phyloP scores from a whole-genome alignment of 2,113 vertebrate genomes.

The Ibidorhyncha struthersii region DNA sequence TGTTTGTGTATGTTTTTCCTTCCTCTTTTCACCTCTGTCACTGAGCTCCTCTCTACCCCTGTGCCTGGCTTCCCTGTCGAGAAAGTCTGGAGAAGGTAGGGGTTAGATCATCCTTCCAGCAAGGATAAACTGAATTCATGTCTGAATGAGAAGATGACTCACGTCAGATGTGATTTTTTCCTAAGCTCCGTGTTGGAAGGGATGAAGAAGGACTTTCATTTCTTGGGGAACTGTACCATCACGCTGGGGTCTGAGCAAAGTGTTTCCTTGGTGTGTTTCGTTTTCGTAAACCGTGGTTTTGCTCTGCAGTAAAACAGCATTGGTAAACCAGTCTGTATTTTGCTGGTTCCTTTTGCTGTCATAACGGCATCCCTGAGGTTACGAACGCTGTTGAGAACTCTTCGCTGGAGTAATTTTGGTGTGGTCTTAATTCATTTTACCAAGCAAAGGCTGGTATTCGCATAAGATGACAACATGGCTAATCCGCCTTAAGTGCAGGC shows the following conservation, averaged over 20 bases:
- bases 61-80: background rate
- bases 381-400: background rate
- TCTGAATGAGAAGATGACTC: slow-evolving; percentile 45
- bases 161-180: slow-evolving; percentile 8
- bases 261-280: background rate
- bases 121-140: slow-evolving; percentile 23
- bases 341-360: slow-evolving; percentile 26
- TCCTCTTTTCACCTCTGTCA: slow-evolving; percentile 55
- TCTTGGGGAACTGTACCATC: background rate
- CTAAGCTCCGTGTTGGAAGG: background rate
- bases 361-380: background rate
- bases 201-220: background rate
- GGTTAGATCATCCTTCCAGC: slow-evolving; percentile 37
- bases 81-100: slow-evolving; percentile 42
- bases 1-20: slow-evolving; percentile 54
- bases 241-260: fast-evolving
- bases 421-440: slow-evolving; percentile 42
- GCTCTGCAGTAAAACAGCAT: background rate
- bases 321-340: slow-evolving; percentile 12
- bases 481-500: background rate
- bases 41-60: background rate
- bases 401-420: slow-evolving; percentile 36
- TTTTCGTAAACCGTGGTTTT: background rate
- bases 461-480: slow-evolving; percentile 39
- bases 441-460: background rate